Conservation (phyloP, 2,113 vertebrate species). For the Strix aluco region DNA sequence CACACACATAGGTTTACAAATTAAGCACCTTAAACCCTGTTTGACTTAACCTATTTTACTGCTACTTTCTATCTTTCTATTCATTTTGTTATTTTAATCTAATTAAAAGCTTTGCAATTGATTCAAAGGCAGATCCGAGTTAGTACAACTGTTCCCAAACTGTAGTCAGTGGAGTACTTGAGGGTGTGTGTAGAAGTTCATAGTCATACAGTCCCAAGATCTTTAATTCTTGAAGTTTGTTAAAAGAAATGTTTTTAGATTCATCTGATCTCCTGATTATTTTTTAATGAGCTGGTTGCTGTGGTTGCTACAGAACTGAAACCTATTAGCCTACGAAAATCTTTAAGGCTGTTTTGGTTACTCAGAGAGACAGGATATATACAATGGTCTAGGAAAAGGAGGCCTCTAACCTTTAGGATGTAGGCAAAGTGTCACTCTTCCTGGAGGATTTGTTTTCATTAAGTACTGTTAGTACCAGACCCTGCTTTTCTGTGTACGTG, state of each 20-base stretch:
- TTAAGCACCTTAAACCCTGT: background rate
- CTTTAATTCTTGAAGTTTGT: background rate
- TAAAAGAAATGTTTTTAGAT: background rate
- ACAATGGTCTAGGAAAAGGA: background rate
- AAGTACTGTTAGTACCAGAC: background rate
- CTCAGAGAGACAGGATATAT: background rate
- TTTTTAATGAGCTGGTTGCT: background rate
- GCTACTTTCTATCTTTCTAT: slow-evolving; percentile 4
- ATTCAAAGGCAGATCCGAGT: background rate
- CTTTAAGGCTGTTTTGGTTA: background rate
- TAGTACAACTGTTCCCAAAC: background rate
- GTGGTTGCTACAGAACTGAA: background rate
- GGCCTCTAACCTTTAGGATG: background rate
- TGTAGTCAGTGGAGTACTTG: background rate
- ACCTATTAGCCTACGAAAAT: background rate
- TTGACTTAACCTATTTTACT: background rate
- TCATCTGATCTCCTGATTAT: background rate
- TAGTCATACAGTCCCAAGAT: background rate
- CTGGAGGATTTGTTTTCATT: background rate
- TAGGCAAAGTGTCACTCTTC: background rate
- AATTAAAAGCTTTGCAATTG: background rate
- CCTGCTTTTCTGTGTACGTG: background rate
- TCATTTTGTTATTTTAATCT: slow-evolving; percentile 8
- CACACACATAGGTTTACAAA: background rate
- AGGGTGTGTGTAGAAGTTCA: background rate